Evolutionary conservation across 2,113 vertebrate species (phyloP).

Genomic region (Laterallus jamaicensis): DNA sequence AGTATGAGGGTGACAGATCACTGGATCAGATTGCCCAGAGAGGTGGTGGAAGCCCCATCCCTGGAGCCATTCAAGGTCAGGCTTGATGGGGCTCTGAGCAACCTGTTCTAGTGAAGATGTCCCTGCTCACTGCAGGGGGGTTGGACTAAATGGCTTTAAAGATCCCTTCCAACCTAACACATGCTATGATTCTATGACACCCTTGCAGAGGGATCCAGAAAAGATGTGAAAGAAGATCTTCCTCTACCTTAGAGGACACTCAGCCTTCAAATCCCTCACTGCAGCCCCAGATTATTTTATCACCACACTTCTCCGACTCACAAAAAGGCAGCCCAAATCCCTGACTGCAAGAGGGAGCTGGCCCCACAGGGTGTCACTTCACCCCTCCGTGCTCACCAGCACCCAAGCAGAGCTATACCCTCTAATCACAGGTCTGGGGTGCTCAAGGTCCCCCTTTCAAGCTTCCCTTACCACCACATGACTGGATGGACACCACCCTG

Average conservation of each 20-base stretch:
- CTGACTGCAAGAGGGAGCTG: fast-evolving
- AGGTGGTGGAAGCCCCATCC: too few relatives aligned
- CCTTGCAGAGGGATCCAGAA: neutral
- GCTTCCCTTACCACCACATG: neutral
- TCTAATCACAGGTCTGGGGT: neutral
- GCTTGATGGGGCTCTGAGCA: too few relatives aligned
- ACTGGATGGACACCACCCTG: neutral
- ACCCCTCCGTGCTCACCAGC: neutral
- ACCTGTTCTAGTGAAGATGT: too few relatives aligned
- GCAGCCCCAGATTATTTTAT: neutral
- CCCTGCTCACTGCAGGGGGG: too few relatives aligned
- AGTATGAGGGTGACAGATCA: too few relatives aligned
- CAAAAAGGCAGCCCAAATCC: neutral
- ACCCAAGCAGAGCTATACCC: too few relatives aligned
- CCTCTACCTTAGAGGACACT: fast-evolving
- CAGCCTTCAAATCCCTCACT: fast-evolving
- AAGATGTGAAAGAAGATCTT: neutral
- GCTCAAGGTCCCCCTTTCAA: neutral
- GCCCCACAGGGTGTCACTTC: neutral
- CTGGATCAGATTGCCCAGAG: too few relatives aligned
- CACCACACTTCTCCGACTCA: neutral
- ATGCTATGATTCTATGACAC: too few relatives aligned
- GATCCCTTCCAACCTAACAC: too few relatives aligned
- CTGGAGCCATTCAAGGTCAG: too few relatives aligned
- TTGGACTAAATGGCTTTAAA: too few relatives aligned